These are phyloP conservation scores for Sinocyclocheilus rhinocerous DNA, from an alignment of 2,113 vertebrate species.

Conservation along the genomic window DNA sequence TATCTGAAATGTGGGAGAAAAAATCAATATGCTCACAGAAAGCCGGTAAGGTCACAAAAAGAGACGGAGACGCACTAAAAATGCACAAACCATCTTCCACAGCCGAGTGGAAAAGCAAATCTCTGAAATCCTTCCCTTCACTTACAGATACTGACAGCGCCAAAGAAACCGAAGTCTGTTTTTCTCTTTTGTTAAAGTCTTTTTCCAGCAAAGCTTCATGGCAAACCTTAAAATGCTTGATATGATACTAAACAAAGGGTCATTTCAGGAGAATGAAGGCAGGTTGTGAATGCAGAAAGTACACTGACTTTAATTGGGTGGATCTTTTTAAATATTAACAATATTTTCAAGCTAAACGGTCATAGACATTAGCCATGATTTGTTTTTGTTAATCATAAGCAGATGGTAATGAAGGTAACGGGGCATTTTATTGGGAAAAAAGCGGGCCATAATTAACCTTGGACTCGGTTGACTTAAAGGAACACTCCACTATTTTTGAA, in stretches of 20 bases:
- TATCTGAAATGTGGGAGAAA: conserved; percentile 84
- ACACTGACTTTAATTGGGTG: too few relatives aligned
- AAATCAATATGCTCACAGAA: conserved; percentile 83
- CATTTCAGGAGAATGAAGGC: not conserved
- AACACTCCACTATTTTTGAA: too few relatives aligned
- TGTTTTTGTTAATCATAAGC: too few relatives aligned
- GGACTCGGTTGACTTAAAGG: too few relatives aligned
- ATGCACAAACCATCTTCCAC: conserved; percentile 35
- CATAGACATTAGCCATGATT: too few relatives aligned
- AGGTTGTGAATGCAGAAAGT: too few relatives aligned
- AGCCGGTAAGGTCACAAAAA: conserved; percentile 79
- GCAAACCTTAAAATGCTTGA: not conserved
- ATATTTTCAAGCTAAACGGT: too few relatives aligned
- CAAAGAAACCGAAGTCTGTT: too few relatives aligned
- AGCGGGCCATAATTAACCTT: too few relatives aligned
- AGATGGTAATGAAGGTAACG: too few relatives aligned
- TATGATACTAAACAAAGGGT: not conserved
- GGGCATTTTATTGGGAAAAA: too few relatives aligned
- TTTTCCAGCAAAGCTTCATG: not conserved
- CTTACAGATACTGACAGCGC: not conserved
- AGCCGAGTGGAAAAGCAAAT: not conserved
- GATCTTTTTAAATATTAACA: too few relatives aligned
- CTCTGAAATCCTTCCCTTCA: not conserved
- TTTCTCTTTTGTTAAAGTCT: not conserved
- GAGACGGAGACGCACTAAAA: conserved; percentile 59